Evolutionary conservation across 2,888 invertebrate genomes (phyloP), one percentile per base, ranked within the genome.

Genomic region (Patella depressa): DNA sequence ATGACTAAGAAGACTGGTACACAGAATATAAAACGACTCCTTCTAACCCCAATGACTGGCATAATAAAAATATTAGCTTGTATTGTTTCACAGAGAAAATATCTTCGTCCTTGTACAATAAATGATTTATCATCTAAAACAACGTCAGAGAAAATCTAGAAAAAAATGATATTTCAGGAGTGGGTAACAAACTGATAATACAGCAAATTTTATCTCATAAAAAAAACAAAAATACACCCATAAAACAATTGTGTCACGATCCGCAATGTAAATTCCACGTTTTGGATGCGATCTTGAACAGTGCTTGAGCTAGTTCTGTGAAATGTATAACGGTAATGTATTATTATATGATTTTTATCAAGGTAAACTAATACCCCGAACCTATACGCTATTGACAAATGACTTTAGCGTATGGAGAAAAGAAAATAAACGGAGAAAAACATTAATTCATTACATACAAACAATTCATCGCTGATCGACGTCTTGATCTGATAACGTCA

Each of bases 161-260:
- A 45, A 45, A 45, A 45, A 45, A 5, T 45, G 7, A 45, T 45
- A 45, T 45, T 45, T 45, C 45, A 45, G 45, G 45, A 45, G 45
- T 45, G 45, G 19, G 65, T 65, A 65, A 65, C 65, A 24, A 65
- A 65, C 65, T 65, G 65, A 19, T 65, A 65, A 65, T 65, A 24
- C 65, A 65, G 65, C 65, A 24, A 65, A 65, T 65, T 65, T 65
- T 65, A 65, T 65, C 45, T 45, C 65, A 65, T 19, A 65, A 65
- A 65, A 65, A 65, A 24, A 65, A 65, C 65, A 65, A 65, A 65
- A 65, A 65, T 65, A 65, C 65, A 65, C 65, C 65, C 65, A 65
- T 65, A 65, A 65, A 65, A 65, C 65, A 65, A 65, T 65, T 65
- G 65, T 65, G 65, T 65, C 65, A 65, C 65, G 24, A 65, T 24